phyloP scores from a whole-genome alignment of 2,113 vertebrate genomes.

The Cyanistes caeruleus region DNA sequence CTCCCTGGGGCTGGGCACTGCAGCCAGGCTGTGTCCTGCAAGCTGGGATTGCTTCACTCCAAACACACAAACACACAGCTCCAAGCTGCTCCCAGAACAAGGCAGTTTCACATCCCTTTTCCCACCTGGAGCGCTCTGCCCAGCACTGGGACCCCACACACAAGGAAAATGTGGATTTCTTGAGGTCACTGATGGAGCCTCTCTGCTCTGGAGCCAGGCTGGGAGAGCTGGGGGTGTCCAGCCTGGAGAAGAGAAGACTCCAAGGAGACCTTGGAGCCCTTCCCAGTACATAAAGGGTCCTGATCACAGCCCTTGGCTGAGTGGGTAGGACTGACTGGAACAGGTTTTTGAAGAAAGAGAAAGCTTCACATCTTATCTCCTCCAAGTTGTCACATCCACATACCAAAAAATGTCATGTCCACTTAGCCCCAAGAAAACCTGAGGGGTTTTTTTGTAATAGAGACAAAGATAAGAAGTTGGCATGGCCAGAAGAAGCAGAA shows the following conservation, averaged over 20 bases:
- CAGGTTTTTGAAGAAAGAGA: background rate
- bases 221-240: background rate
- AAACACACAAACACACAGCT: too few relatives aligned
- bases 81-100: background rate
- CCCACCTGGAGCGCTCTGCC: background rate
- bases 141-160: background rate
- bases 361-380: background rate
- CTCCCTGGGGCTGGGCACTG: rapidly evolving
- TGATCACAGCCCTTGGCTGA: background rate
- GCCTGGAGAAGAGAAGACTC: background rate
- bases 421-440: background rate
- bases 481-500: background rate
- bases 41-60: background rate
- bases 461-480: background rate
- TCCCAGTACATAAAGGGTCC: background rate
- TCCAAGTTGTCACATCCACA: rapidly evolving
- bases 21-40: background rate
- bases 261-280: background rate
- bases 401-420: background rate
- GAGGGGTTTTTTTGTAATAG: background rate
- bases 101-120: background rate
- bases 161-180: background rate
- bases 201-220: background rate
- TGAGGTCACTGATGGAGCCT: background rate
- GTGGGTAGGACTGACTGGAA: background rate